Percentiles rank a stretch among this genome's conserved stretches.
These are phyloP conservation scores for Edolisoma coerulescens DNA, from an alignment of 2,113 vertebrate genomes.

Conservation along the genomic window DNA sequence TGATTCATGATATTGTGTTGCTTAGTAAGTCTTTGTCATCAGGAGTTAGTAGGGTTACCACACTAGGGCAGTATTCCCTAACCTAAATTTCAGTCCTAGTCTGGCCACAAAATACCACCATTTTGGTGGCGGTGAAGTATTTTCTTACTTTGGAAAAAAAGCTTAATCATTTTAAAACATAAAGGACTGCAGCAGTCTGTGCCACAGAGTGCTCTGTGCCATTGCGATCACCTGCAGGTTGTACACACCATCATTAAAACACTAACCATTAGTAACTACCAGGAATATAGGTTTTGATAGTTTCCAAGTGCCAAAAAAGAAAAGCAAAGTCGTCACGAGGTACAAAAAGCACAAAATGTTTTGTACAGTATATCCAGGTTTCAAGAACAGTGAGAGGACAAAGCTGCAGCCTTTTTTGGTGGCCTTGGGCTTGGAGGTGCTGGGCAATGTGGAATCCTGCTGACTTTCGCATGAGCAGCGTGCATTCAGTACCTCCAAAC, in stretches of 20 bases:
- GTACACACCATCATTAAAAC: not conserved
- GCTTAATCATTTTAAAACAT: not conserved
- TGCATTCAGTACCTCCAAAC: not conserved
- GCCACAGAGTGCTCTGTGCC: not conserved
- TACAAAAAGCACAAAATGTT: not conserved
- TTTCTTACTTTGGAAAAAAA: not conserved
- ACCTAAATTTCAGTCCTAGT: not conserved
- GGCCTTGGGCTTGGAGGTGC: not conserved
- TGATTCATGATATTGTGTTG: not conserved
- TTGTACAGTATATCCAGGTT: not conserved
- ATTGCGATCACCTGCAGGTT: not conserved
- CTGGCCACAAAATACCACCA: not conserved
- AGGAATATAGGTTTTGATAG: not conserved
- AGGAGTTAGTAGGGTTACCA: not conserved
- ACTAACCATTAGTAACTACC: not conserved
- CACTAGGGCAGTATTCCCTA: not conserved
- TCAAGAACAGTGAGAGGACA: not conserved
- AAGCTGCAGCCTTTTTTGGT: not conserved
- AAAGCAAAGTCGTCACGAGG: not conserved
- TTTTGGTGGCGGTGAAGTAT: not conserved
- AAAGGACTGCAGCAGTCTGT: not conserved
- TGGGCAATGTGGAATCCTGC: not conserved
- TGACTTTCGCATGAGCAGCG: not conserved
- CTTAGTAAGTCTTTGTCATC: not conserved
- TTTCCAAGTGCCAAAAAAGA: not conserved